Conservation (phyloP, 2,888 invertebrate genomes). For the Drosophila cracens region DNA sequence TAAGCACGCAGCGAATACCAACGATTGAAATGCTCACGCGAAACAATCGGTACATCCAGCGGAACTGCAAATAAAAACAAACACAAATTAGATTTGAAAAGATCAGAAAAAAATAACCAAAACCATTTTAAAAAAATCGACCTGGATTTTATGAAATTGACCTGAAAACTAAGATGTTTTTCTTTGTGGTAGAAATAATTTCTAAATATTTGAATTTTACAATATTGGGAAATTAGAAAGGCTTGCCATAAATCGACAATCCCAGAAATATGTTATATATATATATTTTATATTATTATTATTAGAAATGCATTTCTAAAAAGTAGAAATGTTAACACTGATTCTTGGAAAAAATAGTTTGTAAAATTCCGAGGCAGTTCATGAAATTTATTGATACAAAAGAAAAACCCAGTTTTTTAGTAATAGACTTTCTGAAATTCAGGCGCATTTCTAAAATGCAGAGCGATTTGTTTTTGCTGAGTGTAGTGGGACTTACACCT, state of each 20-base stretch:
- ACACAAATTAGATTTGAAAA: not conserved
- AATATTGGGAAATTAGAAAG: not conserved
- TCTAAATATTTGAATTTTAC: not conserved
- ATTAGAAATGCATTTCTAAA: too few relatives aligned
- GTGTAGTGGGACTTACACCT: constrained; percentile 90
- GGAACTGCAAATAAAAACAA: constrained; percentile 88
- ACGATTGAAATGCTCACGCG: constrained; percentile 94
- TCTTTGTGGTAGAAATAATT: not conserved
- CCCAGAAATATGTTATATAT: not conserved
- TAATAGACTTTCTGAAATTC: too few relatives aligned
- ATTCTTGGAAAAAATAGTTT: too few relatives aligned
- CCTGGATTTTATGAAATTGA: too few relatives aligned
- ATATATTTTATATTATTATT: too few relatives aligned
- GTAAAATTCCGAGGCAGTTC: too few relatives aligned
- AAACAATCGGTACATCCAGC: constrained; percentile 91
- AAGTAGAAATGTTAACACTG: too few relatives aligned
- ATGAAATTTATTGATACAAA: too few relatives aligned
- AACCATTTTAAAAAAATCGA: not conserved
- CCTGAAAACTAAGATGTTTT: not conserved
- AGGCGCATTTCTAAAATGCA: not conserved
- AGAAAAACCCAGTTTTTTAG: not conserved
- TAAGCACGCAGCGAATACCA: constrained; percentile 95
- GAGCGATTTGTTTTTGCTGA: not conserved
- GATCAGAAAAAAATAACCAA: not conserved
- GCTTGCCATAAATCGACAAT: not conserved